Conservation (phyloP, 2,888 invertebrate genomes). For the Nomada hirtipes region DNA sequence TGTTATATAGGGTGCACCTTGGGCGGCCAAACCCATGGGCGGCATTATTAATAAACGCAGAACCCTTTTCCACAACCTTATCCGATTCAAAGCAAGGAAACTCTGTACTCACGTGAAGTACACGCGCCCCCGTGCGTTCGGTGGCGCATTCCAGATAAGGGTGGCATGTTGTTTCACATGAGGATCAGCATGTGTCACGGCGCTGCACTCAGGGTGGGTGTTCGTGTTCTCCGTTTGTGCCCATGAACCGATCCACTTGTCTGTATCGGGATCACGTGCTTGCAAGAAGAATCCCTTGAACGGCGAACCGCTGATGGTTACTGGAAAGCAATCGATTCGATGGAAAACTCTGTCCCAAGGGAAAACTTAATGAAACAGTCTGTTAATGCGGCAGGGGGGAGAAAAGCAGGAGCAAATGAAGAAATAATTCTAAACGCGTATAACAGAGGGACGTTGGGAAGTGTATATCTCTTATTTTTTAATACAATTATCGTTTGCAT, state of each 20-base stretch:
- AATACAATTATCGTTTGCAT: too few relatives aligned
- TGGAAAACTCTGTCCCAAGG: constrained; percentile 17
- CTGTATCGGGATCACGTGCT: constrained; percentile 89
- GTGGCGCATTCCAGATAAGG: constrained; percentile 91
- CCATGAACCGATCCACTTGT: constrained; percentile 92
- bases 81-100: neutral
- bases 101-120: constrained; percentile 91
- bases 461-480: too few relatives aligned
- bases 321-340: constrained; percentile 79
- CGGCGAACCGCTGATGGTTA: constrained; percentile 86
- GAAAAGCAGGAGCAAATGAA: neutral
- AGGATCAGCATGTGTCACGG: constrained; percentile 92
- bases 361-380: neutral
- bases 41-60: neutral
- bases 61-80: neutral
- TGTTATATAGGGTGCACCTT: too few relatives aligned
- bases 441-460: too few relatives aligned
- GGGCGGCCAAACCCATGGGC: too few relatives aligned
- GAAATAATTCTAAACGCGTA: neutral
- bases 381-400: too few relatives aligned
- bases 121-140: constrained; percentile 88
- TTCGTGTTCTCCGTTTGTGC: constrained; percentile 90
- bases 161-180: constrained; percentile 90
- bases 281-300: constrained; percentile 95
- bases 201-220: constrained; percentile 91